Evolutionary conservation across 1,140 invertebrate genomes (phyloP).

Genomic region (Sarcophaga bullata): DNA sequence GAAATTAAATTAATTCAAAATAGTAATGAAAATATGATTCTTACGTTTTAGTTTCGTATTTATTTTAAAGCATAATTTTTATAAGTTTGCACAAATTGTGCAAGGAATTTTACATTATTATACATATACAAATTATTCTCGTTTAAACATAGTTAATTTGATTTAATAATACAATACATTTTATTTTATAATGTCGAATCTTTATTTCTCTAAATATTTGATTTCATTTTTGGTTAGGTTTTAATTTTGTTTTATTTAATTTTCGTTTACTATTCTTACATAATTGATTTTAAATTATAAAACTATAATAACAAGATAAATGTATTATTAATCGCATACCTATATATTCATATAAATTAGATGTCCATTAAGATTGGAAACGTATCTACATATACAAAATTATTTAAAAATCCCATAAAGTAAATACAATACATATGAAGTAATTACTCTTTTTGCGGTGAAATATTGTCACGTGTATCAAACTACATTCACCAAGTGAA

Average conservation of each 20-base stretch:
- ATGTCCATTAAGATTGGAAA: no score
- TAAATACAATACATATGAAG: no score
- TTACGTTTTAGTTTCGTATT: slow-evolving; percentile 2
- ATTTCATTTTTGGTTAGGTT: background rate
- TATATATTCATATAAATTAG: no score
- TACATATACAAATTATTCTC: slow-evolving; percentile 10
- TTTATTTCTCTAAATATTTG: background rate
- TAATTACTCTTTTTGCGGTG: no score
- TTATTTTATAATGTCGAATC: background rate
- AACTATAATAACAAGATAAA: no score
- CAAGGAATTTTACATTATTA: slow-evolving; percentile 19
- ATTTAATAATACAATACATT: slow-evolving; percentile 11
- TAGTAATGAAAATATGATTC: background rate
- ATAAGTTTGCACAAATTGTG: slow-evolving; percentile 36
- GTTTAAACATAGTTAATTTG: slow-evolving; percentile 9
- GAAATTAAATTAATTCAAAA: slow-evolving; percentile 26
- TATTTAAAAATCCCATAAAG: no score
- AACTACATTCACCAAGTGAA: no score
- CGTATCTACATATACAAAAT: no score
- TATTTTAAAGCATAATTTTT: background rate
- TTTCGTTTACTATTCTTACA: background rate
- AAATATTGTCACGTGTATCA: no score
- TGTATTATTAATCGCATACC: no score
- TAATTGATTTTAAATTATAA: no score
- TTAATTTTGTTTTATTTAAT: background rate